Percentiles rank a stretch among this genome's conserved stretches.
These are phyloP conservation scores for Macrochelys suwanniensis DNA, from an alignment of 2,797 vertebrate genomes.

Conservation along the genomic window DNA sequence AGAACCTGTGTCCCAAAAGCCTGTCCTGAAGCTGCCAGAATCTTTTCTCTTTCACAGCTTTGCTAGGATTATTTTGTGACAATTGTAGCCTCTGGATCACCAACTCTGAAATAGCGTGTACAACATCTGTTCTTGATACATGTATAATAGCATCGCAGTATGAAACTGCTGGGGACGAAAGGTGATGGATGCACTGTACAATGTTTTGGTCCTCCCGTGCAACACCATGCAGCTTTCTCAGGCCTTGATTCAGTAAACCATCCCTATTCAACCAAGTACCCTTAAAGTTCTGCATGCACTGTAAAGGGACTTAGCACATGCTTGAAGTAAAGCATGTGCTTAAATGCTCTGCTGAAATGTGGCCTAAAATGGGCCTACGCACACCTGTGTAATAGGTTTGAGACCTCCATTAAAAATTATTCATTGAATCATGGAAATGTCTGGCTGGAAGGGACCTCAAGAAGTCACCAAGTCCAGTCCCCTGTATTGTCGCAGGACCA, in stretches of 20 bases:
- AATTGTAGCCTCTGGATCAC: background rate
- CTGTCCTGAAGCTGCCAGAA: background rate
- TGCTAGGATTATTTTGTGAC: background rate
- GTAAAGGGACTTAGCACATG: background rate
- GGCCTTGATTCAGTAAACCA: background rate
- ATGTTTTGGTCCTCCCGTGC: background rate
- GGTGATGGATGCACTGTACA: background rate
- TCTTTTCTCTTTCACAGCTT: background rate
- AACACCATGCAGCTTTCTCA: background rate
- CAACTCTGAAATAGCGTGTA: background rate
- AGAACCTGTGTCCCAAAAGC: background rate
- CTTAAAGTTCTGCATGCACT: background rate
- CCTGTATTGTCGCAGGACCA: background rate
- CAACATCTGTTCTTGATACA: background rate
- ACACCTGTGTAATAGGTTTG: background rate
- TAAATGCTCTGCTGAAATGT: background rate
- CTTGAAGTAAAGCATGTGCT: background rate
- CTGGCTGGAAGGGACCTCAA: background rate
- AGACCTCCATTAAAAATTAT: background rate
- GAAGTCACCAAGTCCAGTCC: background rate
- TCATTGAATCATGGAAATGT: background rate
- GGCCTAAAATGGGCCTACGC: background rate
- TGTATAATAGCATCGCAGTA: background rate
- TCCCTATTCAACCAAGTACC: background rate
- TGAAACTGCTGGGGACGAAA: background rate